phyloP scores from a whole-genome alignment of 2,113 vertebrate genomes.

The Microtus oregoni region DNA sequence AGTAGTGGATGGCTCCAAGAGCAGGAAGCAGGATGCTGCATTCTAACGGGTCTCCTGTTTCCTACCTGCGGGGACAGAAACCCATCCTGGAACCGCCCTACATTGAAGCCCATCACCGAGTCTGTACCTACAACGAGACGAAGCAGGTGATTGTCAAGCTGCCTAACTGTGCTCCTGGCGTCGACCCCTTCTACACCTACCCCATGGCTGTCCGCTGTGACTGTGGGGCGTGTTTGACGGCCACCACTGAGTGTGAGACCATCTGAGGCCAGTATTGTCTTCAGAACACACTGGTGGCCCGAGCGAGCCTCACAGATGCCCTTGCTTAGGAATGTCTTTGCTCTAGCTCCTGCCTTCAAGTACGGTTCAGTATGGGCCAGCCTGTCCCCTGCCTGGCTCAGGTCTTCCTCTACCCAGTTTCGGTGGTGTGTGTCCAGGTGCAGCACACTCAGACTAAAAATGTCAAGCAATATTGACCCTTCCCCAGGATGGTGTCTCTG shows the following conservation, averaged over 20 bases:
- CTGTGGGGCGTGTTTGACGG: conserved; percentile 92
- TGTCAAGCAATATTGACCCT: not conserved
- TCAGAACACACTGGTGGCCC: not conserved
- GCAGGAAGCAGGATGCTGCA: not conserved
- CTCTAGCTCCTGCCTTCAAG: not conserved
- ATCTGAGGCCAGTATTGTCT: conserved; percentile 74
- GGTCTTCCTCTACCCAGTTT: not conserved
- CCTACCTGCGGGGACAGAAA: conserved; percentile 87
- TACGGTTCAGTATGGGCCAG: not conserved
- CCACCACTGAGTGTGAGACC: conserved; percentile 93
- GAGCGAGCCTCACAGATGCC: not conserved
- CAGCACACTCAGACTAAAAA: not conserved
- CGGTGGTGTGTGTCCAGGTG: not conserved
- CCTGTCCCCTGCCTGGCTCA: not conserved
- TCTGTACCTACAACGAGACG: conserved; percentile 95
- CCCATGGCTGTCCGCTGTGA: conserved; percentile 93
- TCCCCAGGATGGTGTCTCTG: not conserved
- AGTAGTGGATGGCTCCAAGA: not conserved
- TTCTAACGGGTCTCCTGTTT: conserved; percentile 61
- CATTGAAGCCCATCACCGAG: conserved; percentile 92
- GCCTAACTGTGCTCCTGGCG: conserved; percentile 87
- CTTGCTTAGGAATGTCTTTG: not conserved
- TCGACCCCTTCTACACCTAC: conserved; percentile 93
- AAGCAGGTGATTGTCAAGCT: conserved; percentile 91
- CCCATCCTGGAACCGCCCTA: conserved; percentile 93